These are phyloP conservation scores for Rallus crepitans DNA, from an alignment of 2,797 vertebrate species.

Conservation along the genomic window DNA sequence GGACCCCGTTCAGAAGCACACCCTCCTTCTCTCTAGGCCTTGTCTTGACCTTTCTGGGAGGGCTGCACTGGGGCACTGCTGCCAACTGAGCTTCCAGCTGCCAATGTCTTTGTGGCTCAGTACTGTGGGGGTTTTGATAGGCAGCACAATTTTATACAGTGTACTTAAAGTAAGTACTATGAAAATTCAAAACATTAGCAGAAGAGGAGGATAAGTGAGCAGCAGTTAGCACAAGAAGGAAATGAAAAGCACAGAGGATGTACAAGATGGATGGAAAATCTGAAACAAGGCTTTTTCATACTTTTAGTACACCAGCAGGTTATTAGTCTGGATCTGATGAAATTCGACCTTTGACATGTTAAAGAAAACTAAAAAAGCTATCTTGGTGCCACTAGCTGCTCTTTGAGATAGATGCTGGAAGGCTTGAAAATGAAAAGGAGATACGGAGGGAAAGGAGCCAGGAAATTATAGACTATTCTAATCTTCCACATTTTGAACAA, in stretches of 20 bases:
- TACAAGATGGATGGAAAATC: neutral
- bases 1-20: too few relatives aligned
- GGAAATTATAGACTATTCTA: neutral
- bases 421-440: neutral
- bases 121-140: neutral
- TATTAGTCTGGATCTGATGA: neutral
- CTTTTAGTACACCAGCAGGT: neutral
- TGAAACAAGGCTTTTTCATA: neutral
- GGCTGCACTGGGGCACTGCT: neutral
- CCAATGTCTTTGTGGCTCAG: accelerated
- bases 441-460: neutral
- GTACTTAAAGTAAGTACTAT: neutral
- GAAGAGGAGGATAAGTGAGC: neutral
- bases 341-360: neutral
- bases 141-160: neutral
- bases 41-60: accelerated
- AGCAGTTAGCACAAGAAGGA: neutral
- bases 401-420: neutral
- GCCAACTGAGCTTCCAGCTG: neutral
- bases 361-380: neutral
- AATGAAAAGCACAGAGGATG: neutral
- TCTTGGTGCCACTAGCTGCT: neutral
- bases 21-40: neutral
- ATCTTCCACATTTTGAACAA: neutral
- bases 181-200: neutral